Evolutionary conservation across 2,888 invertebrate species (phyloP).

Genomic region (Hirtodrosophila confusa): DNA sequence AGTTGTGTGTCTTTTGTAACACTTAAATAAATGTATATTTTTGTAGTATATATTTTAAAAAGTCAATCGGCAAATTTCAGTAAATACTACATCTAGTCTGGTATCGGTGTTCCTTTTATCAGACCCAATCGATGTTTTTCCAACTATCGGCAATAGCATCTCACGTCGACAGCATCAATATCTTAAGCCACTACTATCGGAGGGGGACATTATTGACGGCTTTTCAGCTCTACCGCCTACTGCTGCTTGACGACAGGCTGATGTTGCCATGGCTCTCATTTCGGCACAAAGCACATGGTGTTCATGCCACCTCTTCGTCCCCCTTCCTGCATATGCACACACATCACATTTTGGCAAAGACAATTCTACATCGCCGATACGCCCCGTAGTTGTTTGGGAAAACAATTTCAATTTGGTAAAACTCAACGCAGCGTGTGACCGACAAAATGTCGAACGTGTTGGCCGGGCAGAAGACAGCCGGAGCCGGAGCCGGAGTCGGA

Average conservation of each 20-base stretch:
- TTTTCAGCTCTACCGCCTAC: too few relatives aligned
- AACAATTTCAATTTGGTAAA: slow-evolving; percentile 77
- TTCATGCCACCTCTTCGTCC: not conserved
- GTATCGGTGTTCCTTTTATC: too few relatives aligned
- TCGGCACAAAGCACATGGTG: not conserved
- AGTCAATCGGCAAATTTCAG: too few relatives aligned
- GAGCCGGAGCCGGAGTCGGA: not conserved
- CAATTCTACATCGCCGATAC: slow-evolving; percentile 25
- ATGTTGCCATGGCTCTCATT: not conserved
- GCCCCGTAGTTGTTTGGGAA: slow-evolving; percentile 57
- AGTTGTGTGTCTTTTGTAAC: slow-evolving; percentile 21
- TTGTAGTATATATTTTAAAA: not conserved
- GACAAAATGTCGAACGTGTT: slow-evolving; percentile 70
- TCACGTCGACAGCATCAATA: too few relatives aligned
- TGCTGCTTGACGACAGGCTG: too few relatives aligned
- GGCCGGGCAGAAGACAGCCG: slow-evolving; percentile 25
- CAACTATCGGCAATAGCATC: not conserved
- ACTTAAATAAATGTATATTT: not conserved
- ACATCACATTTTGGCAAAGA: slow-evolving; percentile 35
- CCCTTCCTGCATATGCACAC: not conserved
- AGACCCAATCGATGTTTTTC: not conserved
- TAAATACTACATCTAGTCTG: too few relatives aligned
- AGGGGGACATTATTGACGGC: too few relatives aligned
- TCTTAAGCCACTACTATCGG: too few relatives aligned
- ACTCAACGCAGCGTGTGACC: slow-evolving; percentile 65